phyloP scores from a whole-genome alignment of 2,113 vertebrate genomes.

The Psittacula cyanocephala region DNA sequence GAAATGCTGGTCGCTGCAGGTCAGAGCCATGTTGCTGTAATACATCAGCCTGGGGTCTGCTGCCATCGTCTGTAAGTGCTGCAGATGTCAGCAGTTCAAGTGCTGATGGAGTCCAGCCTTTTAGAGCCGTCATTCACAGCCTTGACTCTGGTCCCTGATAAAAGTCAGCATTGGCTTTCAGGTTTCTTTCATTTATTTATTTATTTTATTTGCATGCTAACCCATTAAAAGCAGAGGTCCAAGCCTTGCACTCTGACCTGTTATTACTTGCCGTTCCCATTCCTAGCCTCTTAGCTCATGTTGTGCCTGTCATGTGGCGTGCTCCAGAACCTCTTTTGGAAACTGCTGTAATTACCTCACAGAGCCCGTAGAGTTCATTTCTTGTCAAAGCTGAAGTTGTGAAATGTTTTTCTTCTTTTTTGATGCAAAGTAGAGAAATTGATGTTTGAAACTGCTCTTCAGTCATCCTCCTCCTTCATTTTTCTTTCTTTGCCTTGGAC shows the following conservation, averaged over 20 bases:
- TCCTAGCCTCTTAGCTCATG: not conserved
- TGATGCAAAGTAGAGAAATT: not conserved
- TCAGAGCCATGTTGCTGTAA: not conserved
- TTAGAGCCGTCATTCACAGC: not conserved
- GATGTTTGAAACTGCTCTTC: not conserved
- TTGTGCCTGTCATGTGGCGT: not conserved
- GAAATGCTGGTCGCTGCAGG: not conserved
- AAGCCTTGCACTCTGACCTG: not conserved
- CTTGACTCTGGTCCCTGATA: not conserved
- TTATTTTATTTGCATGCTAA: not conserved
- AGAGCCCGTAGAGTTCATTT: not conserved
- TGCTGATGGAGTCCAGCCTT: constrained; percentile 22
- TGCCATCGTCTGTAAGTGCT: not conserved
- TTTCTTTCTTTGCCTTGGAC: not conserved
- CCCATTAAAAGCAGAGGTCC: not conserved
- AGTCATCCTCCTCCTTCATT: not conserved
- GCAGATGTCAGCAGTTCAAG: not conserved
- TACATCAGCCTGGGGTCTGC: not conserved
- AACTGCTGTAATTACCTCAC: not conserved
- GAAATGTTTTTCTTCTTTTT: not conserved
- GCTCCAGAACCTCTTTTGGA: not conserved
- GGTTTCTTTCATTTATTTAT: not conserved
- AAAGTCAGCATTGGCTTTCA: not conserved
- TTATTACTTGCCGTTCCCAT: not conserved
- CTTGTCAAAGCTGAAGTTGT: not conserved